phyloP scores from a whole-genome alignment of 2,797 vertebrate species.

The Diplodus sargus region DNA sequence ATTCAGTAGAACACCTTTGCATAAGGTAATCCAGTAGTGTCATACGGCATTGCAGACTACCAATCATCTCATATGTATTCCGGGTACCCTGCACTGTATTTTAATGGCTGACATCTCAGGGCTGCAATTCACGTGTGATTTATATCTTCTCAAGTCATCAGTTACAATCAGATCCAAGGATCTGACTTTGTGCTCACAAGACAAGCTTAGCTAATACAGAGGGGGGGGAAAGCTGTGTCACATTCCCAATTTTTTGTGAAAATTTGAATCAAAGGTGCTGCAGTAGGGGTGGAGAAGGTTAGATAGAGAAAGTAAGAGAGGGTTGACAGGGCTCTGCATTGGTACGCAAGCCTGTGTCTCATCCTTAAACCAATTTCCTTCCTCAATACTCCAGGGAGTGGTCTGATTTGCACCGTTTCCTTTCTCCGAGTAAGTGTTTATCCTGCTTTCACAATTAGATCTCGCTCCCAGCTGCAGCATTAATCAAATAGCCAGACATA shows the following conservation, averaged over 20 bases:
- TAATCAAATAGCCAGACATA: slow-evolving; percentile 80
- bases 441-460: slow-evolving; percentile 84
- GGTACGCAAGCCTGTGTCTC: slow-evolving; percentile 72
- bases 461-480: slow-evolving; percentile 76
- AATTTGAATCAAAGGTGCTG: slow-evolving; percentile 64
- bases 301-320: slow-evolving; percentile 39
- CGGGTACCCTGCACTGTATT: slow-evolving; percentile 72
- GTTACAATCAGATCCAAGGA: slow-evolving; percentile 79
- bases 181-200: slow-evolving; percentile 68
- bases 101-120: slow-evolving; percentile 81
- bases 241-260: slow-evolving; percentile 49
- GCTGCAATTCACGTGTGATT: slow-evolving; percentile 81
- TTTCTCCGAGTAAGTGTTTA: slow-evolving; percentile 81
- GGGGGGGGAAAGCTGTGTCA: slow-evolving; percentile 47
- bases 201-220: slow-evolving; percentile 58
- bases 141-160: slow-evolving; percentile 81
- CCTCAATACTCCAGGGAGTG: slow-evolving; percentile 72
- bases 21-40: slow-evolving; percentile 72
- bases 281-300: slow-evolving; percentile 48
- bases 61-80: slow-evolving; percentile 79
- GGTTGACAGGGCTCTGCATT: slow-evolving; percentile 63
- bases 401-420: slow-evolving; percentile 80
- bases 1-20: slow-evolving; percentile 71
- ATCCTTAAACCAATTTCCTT: slow-evolving; percentile 83
- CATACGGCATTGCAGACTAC: slow-evolving; percentile 71